phyloP scores from a whole-genome alignment of 2,888 invertebrate genomes.

The Papilio elwesi region DNA sequence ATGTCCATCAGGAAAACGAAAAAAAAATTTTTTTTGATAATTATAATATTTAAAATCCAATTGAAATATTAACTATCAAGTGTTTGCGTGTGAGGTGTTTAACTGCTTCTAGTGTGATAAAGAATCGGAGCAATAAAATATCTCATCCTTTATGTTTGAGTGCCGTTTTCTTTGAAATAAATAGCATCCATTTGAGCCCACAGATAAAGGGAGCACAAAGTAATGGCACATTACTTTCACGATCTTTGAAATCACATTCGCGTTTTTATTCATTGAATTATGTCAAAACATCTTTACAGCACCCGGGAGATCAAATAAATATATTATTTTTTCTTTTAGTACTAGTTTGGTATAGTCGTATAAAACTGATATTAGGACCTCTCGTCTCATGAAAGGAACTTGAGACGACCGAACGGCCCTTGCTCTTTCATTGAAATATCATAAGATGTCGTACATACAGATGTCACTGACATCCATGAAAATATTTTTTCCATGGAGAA shows the following conservation, averaged over 20 bases:
- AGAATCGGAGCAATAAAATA: constrained; percentile 33
- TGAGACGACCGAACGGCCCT: not conserved
- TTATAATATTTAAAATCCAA: not conserved
- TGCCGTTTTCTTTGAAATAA: constrained; percentile 36
- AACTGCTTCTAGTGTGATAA: constrained; percentile 19
- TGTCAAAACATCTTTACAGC: constrained; percentile 18
- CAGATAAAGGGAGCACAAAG: constrained; percentile 35
- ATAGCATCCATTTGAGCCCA: constrained; percentile 38
- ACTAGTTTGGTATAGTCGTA: not conserved
- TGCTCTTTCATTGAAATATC: not conserved
- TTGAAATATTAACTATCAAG: not conserved
- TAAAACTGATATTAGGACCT: constrained; percentile 1
- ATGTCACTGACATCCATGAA: too few relatives aligned
- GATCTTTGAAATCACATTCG: constrained; percentile 35
- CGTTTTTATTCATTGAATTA: constrained; percentile 35
- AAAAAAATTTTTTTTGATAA: not conserved
- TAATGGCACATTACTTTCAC: constrained; percentile 39
- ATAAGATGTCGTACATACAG: not conserved
- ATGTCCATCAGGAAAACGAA: too few relatives aligned
- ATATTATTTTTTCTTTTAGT: constrained; percentile 1
- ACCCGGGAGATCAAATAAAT: constrained; percentile 4
- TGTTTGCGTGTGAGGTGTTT: not conserved
- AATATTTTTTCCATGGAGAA: too few relatives aligned
- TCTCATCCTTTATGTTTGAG: constrained; percentile 36
- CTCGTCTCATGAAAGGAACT: not conserved